Base-by-base conservation (phyloP, 2,888 invertebrate species). In the Andrena trimmerana region DNA sequence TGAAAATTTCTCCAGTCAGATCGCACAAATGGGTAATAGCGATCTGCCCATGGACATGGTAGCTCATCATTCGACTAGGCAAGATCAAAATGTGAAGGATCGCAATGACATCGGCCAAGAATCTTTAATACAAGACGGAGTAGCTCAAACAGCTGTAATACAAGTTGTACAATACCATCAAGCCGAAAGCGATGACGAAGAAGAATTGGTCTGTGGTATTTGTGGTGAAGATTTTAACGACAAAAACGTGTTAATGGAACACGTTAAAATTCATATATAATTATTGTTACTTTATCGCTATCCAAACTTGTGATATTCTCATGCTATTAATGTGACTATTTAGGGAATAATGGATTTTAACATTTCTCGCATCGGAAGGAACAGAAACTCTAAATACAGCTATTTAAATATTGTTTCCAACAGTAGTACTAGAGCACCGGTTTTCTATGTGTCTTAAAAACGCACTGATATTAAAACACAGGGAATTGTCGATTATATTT, bases 221-320 rank as follows among this genome's bases (percentile, higher is more conserved):
- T 94, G 94, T 76, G 94, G 94, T 0, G 92, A 93, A 74, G 93
- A 92, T 75, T 94, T 94, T 86, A 86, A 88, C 31, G 92, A 92
- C 65, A 93, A 94, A 87, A 90, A 90, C 69, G 91, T 92, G 33
- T 88, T 94, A 27, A 93, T 93, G 91, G 93, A 93, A 74, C 94
- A 94, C 81, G 93, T 94, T 31, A 93, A 93, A 73, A 91, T 93
- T 86, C 94, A 94, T 78, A 94, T 94, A 86, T 94, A 94, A 91
- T 87, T 84, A 75, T 78, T 57, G 59, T 75, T 82, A 78, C 29
- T 78, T 75, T 75, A 76, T 88, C 73, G 78, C 50, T 83, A 79
- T 86, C 75, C 78, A 71, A 80, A 74, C 84, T 89, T 88, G 89
- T 89, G 87, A 89, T 90, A 90, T 83, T 82, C 66, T 80, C 74